Evolutionary conservation across 2,888 invertebrate species (phyloP).

Genomic region (Caenorhabditis becei): DNA sequence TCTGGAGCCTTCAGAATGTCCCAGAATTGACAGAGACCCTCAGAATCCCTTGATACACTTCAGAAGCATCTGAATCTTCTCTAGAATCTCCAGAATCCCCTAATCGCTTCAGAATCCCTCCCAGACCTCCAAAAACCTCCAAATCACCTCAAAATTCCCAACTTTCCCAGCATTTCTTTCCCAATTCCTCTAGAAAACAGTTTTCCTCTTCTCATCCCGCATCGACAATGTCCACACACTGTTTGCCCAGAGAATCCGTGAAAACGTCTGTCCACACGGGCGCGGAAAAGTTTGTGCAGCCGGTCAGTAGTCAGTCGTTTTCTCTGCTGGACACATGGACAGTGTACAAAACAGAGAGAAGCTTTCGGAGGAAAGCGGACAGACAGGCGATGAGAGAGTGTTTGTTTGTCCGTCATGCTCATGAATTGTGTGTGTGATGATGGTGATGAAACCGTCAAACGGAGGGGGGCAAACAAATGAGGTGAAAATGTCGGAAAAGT

Average conservation of each 20-base stretch:
- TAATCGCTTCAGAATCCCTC: too few relatives aligned
- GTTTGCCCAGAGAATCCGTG: background rate
- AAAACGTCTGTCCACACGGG: background rate
- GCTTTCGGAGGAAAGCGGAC: background rate
- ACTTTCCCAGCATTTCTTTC: too few relatives aligned
- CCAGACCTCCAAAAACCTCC: too few relatives aligned
- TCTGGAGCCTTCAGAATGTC: background rate
- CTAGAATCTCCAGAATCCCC: too few relatives aligned
- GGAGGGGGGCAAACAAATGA: background rate
- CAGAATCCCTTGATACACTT: too few relatives aligned
- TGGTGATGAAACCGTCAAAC: slow-evolving; percentile 1
- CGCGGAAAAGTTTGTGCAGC: slow-evolving; percentile 11
- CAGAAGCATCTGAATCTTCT: too few relatives aligned
- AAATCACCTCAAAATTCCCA: too few relatives aligned
- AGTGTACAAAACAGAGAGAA: too few relatives aligned
- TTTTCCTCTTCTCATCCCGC: too few relatives aligned
- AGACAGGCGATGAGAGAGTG: background rate
- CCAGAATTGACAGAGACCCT: too few relatives aligned
- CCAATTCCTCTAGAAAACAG: too few relatives aligned
- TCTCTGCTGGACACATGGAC: background rate
- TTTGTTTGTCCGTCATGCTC: background rate
- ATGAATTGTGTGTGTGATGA: background rate
- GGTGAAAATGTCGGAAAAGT: background rate
- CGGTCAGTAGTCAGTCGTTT: slow-evolving; percentile 1
- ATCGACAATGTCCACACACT: too few relatives aligned